phyloP scores from a whole-genome alignment of 2,797 vertebrate genomes.

The Mus caroli region DNA sequence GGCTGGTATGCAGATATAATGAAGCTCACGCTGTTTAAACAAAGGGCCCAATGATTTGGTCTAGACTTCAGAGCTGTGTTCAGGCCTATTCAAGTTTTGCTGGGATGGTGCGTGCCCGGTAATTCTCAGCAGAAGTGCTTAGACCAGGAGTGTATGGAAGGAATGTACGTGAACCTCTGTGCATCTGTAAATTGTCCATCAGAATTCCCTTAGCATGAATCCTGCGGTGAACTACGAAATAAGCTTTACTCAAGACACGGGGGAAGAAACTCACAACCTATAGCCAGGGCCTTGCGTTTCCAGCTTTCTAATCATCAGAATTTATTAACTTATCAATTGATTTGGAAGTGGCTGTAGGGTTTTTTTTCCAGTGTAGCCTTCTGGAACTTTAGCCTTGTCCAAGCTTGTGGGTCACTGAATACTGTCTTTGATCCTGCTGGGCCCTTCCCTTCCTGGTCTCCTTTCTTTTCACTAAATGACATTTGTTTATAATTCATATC shows the following conservation, averaged over 20 bases:
- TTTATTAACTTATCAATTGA: not conserved
- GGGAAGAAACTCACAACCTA: constrained; percentile 6
- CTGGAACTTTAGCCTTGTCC: not conserved
- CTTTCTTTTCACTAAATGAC: not conserved
- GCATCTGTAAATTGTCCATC: not conserved
- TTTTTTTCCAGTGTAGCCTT: not conserved
- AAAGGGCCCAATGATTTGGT: constrained; percentile 32
- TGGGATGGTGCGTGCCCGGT: not conserved
- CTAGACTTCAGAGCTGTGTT: constrained; percentile 14
- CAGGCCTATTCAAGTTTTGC: constrained; percentile 58
- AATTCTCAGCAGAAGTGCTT: not conserved
- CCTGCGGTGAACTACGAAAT: not conserved
- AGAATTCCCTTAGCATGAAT: not conserved
- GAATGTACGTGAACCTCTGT: not conserved
- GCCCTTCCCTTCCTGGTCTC: not conserved
- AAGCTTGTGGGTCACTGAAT: not conserved
- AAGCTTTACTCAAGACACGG: not conserved
- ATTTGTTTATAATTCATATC: constrained; percentile 36
- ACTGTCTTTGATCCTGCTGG: not conserved
- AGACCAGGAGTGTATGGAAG: not conserved
- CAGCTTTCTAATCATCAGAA: not conserved
- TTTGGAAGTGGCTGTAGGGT: not conserved
- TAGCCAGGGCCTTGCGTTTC: constrained; percentile 2
- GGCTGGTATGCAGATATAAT: not conserved
- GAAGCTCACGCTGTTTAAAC: constrained; percentile 21